These are phyloP conservation scores for Caenorhabditis virilis DNA, from an alignment of 2,888 invertebrate species.

Conservation along the genomic window DNA sequence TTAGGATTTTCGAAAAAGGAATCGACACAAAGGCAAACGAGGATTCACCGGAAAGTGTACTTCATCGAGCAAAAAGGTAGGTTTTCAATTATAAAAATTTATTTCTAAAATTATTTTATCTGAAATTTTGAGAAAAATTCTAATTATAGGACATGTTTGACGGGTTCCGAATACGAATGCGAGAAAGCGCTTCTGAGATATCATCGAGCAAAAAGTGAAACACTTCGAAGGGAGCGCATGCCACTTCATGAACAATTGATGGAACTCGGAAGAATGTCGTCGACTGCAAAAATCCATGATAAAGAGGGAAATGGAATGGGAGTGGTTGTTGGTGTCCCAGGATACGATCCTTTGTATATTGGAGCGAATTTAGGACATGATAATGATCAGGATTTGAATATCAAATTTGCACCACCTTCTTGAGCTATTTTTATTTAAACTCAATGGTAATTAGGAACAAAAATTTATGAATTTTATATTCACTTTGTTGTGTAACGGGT, in stretches of 20 bases:
- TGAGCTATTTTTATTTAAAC: no score
- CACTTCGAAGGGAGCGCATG: constrained; percentile 11
- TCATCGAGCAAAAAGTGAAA: constrained; percentile 37
- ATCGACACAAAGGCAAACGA: constrained; percentile 38
- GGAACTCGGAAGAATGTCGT: constrained; percentile 40
- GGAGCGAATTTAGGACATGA: constrained; percentile 41
- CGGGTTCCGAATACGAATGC: constrained; percentile 32
- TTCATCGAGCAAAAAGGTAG: constrained; percentile 43
- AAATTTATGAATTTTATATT: no score
- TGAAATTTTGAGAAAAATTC: no score
- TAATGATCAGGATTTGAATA: constrained; percentile 33
- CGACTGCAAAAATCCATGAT: constrained; percentile 42
- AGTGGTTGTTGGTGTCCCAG: constrained; percentile 48
- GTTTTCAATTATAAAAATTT: neutral
- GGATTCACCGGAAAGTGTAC: constrained; percentile 41
- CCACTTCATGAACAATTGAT: constrained; percentile 42
- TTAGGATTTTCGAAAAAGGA: constrained; percentile 44
- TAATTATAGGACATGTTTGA: constrained; percentile 32
- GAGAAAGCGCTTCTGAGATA: constrained; percentile 41
- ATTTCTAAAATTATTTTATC: no score
- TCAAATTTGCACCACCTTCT: constrained; percentile 32
- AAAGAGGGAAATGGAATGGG: constrained; percentile 44
- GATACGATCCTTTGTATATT: constrained; percentile 47
- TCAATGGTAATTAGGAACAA: no score
- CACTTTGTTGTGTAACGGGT: no score